Percentiles rank a stretch among this genome's conserved stretches.
Conservation (phyloP, 2,888 invertebrate genomes). For the Folsomia manolachei region DNA sequence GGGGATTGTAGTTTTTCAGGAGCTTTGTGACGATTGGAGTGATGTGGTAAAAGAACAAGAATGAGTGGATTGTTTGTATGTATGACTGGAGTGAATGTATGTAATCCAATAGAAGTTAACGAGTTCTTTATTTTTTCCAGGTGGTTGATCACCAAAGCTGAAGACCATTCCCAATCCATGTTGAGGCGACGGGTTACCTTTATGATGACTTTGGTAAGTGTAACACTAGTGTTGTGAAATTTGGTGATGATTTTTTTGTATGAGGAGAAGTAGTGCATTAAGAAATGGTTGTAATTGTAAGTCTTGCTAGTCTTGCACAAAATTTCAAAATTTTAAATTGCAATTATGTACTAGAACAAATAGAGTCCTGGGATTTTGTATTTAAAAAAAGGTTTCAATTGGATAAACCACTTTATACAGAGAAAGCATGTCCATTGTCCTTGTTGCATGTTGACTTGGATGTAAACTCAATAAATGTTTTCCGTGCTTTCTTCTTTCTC, state of each 20-base stretch:
- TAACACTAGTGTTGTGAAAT: not conserved
- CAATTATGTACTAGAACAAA: too few species aligned
- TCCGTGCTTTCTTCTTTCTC: not conserved
- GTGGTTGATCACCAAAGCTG: conserved; percentile 29
- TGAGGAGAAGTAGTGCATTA: too few species aligned
- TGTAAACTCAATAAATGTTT: not conserved
- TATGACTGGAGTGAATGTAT: not conserved
- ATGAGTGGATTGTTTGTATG: not conserved
- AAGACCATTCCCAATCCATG: conserved; percentile 30
- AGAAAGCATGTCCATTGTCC: not conserved
- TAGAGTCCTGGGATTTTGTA: too few species aligned
- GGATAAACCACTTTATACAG: too few species aligned
- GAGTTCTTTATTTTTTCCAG: conserved; percentile 20
- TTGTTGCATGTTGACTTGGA: not conserved
- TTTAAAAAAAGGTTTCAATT: too few species aligned
- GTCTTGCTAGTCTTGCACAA: too few species aligned
- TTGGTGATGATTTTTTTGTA: not conserved
- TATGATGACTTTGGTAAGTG: conserved; percentile 40
- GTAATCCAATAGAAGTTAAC: conserved; percentile 14
- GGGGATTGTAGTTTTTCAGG: not conserved
- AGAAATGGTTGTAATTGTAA: too few species aligned
- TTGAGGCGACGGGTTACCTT: conserved; percentile 36
- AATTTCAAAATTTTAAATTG: too few species aligned
- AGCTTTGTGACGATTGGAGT: not conserved
- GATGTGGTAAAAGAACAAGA: not conserved